Conservation (phyloP, 2,113 vertebrate species). For the Vidua chalybeata region DNA sequence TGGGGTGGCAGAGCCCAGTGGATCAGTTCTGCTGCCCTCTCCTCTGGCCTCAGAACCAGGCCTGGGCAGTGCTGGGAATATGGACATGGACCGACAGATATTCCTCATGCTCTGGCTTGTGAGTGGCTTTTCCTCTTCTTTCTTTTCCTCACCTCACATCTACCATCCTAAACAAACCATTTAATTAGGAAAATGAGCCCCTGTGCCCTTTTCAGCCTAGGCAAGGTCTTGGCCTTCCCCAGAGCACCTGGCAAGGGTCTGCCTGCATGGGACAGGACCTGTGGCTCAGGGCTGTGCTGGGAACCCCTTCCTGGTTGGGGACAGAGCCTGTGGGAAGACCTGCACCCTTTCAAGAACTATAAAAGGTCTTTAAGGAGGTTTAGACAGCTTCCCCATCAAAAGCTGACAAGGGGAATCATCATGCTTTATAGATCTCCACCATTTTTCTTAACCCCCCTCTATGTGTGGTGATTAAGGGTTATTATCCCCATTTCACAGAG, state of each 20-base stretch:
- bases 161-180: not conserved
- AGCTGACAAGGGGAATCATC: too few species aligned
- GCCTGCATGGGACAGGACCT: not conserved
- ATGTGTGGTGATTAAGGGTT: not conserved
- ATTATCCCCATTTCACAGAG: constrained; percentile 48
- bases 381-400: too few species aligned
- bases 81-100: not conserved
- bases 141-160: not conserved
- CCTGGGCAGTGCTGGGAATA: not conserved
- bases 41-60: not conserved
- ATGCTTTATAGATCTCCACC: not conserved
- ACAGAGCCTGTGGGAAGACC: not conserved
- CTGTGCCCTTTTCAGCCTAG: not conserved
- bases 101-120: not conserved
- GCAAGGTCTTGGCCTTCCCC: not conserved
- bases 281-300: not conserved
- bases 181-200: not conserved
- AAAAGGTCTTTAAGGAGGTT: not conserved
- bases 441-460: not conserved
- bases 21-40: not conserved
- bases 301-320: not conserved
- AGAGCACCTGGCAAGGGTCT: not conserved
- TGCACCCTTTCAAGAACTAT: not conserved
- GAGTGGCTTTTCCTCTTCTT: not conserved
- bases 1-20: not conserved